Base-by-base conservation (phyloP, 23 tunicate genomes). In the Ascidia mentula region DNA sequence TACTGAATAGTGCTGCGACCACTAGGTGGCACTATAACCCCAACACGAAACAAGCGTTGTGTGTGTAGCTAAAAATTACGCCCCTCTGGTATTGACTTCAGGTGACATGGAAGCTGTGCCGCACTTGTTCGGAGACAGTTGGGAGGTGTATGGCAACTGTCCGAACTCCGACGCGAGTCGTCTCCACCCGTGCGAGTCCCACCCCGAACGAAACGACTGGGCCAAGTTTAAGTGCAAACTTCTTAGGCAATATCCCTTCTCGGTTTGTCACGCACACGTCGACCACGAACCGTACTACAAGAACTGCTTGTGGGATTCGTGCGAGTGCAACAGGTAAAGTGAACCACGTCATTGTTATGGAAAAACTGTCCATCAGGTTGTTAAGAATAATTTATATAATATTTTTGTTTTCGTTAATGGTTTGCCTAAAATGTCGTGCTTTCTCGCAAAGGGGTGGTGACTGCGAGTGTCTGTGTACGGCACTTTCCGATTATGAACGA, bases 391-490 rank as follows among this genome's bases (percentile, higher is more conserved):
- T n/a, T n/a, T n/a, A n/a, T n/a, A n/a, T n/a, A n/a, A n/a, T n/a
- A n/a, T n/a, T n/a, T n/a, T n/a, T n/a, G n/a, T n/a, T n/a, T n/a
- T n/a, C n/a, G n/a, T n/a, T n/a, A n/a, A n/a, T n/a, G n/a, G n/a
- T n/a, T n/a, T n/a, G n/a, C n/a, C n/a, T n/a, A n/a, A n/a, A n/a
- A n/a, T n/a, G n/a, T n/a, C n/a, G n/a, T n/a, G n/a, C n/a, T n/a
- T n/a, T n/a, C n/a, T n/a, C n/a, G n/a, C n/a, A n/a, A n/a, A 84
- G 98, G 37, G 98, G 98, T 31, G 98, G 98, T 35, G 98, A 93
- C 45, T 93, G 98, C 84, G 98, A 93, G 86, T 93, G 98, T 80
- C 69, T 85, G 76, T 93, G 98, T 72, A 93, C 98, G 40, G 98
- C 98, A 8, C 73, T 93, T 24, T 87, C 89, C 17, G 98, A 93